A percentile compares a stretch with the other conserved stretches of the same genome.
These are phyloP conservation scores for Ascidia mentula DNA, from an alignment of 23 tunicate species.

Conservation along the genomic window DNA sequence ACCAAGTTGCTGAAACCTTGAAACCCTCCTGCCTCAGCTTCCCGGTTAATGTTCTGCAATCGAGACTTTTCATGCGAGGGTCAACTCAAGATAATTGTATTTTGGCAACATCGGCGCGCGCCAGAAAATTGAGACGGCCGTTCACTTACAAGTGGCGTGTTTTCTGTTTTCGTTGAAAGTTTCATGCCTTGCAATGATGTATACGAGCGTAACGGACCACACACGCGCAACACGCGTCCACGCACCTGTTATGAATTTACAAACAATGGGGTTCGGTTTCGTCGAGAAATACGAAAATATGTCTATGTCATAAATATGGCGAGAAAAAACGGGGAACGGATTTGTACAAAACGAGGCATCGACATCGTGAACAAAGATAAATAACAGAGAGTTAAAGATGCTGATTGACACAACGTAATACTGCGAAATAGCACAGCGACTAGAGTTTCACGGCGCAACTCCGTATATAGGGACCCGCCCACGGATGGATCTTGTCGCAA, in stretches of 20 bases:
- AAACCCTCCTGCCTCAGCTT: background rate
- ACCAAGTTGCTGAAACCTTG: too few species aligned
- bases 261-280: background rate
- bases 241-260: background rate
- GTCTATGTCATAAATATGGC: background rate
- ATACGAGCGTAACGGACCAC: background rate
- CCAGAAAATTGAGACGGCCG: background rate
- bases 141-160: background rate
- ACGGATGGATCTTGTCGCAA: too few species aligned
- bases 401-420: background rate
- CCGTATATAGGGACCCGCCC: too few species aligned
- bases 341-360: background rate
- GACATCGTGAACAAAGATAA: background rate
- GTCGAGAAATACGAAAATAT: background rate
- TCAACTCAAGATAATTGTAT: background rate
- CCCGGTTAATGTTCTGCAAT: background rate
- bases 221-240: background rate
- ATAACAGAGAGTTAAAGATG: background rate
- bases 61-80: background rate
- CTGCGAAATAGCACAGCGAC: background rate
- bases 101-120: background rate
- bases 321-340: background rate
- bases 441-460: too few species aligned
- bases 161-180: slow-evolving; percentile 2
- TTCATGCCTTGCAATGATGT: background rate